A percentile compares a stretch with the other conserved stretches of the same genome.
Conservation (phyloP, 2,888 invertebrate genomes). For the Phyllotreta striolata region DNA sequence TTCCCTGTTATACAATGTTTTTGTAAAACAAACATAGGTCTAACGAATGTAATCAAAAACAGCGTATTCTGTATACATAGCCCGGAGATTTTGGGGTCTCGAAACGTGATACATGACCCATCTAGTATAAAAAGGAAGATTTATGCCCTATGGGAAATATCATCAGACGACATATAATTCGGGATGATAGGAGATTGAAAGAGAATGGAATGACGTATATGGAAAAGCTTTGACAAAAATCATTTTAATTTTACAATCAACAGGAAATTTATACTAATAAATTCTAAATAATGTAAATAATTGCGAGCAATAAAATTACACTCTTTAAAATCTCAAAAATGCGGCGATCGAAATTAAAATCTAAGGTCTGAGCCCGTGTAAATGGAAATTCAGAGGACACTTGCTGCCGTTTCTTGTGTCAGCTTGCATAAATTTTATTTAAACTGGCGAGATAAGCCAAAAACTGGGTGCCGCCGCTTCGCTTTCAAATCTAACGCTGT, state of each 20-base stretch:
- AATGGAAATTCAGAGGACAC: conserved; percentile 33
- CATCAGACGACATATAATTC: conserved; percentile 36
- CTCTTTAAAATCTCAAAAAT: no score
- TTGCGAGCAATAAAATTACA: no score
- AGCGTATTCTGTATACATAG: conserved; percentile 25
- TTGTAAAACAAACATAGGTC: conserved; percentile 24
- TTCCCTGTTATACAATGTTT: conserved; percentile 24
- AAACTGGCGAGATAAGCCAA: conserved; percentile 45
- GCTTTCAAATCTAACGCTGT: conserved; percentile 40
- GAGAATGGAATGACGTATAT: conserved; percentile 18
- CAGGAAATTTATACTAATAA: no score
- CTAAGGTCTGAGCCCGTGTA: conserved; percentile 4
- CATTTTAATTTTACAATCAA: no score
- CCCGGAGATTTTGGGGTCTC: conserved; percentile 12
- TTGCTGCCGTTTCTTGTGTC: conserved; percentile 41
- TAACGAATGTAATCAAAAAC: conserved; percentile 28
- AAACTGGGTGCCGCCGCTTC: conserved; percentile 38
- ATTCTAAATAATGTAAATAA: no score
- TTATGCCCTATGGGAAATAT: conserved; percentile 35
- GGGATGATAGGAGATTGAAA: conserved; percentile 34
- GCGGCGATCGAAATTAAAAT: no score
- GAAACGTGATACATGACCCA: conserved; percentile 23
- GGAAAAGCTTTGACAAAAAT: conserved; percentile 8
- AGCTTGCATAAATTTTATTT: conserved; percentile 45
- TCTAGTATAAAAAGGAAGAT: conserved; percentile 36